Base-by-base conservation (phyloP, 2,888 invertebrate genomes). In the Diabrotica balteata region DNA sequence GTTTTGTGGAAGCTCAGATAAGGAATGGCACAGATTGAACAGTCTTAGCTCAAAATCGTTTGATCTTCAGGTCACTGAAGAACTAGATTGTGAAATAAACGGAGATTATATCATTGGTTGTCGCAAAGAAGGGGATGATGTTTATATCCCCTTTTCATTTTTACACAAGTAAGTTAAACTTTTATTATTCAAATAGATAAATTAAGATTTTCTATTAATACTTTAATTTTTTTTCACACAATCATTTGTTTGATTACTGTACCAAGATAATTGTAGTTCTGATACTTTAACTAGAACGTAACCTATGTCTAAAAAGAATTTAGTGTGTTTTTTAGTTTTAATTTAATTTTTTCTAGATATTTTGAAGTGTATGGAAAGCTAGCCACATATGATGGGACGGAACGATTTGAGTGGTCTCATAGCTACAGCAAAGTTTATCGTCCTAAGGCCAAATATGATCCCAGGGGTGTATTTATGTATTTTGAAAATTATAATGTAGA, bases 401-500 rank as follows among this genome's bases (percentile, higher is more conserved):
- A 94, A 75, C 88, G 91, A 76, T 97, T 98, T 81, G 94, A 95
- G 82, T 98, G 97, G 96, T 92, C 94, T 9, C 97, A 98, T 85
- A 96, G 96, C 81, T 95, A 95, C 83, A 93, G 96, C 32, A 94
- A 94, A 84, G 90, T 97, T 7, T 95, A 95, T 81, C 90, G 92
- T 76, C 96, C 96, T 0, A 93, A 93, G 81, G 91, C 91, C 47
- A 92, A 91, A 76, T 98, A 99, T 84, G 92, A 96, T 80, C 91
- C 97, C 0, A 88, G 90, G 42, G 97, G 97, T 4, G 91, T 95
- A 0, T 99, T 97, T 84, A 94, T 97, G 86, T 97, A 97, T 71
- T 99, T 99, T 85, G 97, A 96, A 80, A 96, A 97, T 83, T 98
- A 98, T 85, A 98, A 97, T 83, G 98, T 99, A 0, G 98, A 98